phyloP scores from a whole-genome alignment of 2,113 vertebrate species.

The Nerophis lumbriciformis region DNA sequence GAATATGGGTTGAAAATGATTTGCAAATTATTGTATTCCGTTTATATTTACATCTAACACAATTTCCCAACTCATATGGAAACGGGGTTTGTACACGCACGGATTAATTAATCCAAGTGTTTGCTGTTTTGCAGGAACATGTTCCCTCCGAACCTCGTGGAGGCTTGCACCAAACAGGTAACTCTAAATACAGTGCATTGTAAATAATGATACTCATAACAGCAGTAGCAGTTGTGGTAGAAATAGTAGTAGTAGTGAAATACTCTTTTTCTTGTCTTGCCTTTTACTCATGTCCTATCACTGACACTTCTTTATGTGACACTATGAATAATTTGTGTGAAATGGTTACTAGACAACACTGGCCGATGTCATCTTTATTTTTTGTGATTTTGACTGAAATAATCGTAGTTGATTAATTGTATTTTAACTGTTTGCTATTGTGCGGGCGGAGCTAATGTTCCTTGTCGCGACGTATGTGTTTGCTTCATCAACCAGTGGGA shows the following conservation, averaged over 20 bases:
- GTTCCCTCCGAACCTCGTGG: slow-evolving; percentile 95
- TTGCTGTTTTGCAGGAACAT: slow-evolving; percentile 83
- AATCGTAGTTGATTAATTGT: too few species aligned
- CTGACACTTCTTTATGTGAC: neutral
- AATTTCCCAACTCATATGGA: too few species aligned
- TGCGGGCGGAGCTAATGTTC: too few species aligned
- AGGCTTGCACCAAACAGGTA: slow-evolving; percentile 98
- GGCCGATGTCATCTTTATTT: too few species aligned
- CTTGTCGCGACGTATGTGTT: neutral
- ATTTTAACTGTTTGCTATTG: too few species aligned
- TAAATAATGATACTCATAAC: too few species aligned
- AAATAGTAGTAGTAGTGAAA: neutral
- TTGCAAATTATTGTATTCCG: too few species aligned
- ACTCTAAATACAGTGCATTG: slow-evolving; percentile 11
- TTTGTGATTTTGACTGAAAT: too few species aligned
- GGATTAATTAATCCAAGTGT: neutral
- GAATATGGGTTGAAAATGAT: too few species aligned
- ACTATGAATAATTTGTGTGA: neutral
- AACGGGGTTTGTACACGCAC: too few species aligned
- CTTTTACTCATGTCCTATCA: neutral
- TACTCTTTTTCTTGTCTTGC: neutral
- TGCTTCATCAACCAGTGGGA: neutral
- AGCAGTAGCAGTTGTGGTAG: too few species aligned
- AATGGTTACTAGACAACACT: neutral
- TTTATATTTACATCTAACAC: too few species aligned